Conservation (phyloP, 2,888 invertebrate species). For the Mesoligia furuncula region DNA sequence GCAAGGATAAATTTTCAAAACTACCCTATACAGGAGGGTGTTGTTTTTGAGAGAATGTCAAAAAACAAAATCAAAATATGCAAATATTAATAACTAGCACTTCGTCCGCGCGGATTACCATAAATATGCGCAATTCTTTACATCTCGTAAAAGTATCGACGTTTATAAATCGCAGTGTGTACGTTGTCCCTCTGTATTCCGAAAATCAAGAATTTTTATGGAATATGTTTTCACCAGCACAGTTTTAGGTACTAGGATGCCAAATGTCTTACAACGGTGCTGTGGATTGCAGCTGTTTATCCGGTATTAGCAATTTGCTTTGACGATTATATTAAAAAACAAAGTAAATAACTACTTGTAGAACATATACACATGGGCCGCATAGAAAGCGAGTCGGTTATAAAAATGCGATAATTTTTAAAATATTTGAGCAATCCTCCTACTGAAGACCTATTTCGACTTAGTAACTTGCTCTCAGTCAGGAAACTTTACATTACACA, state of each 20-base stretch:
- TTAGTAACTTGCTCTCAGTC: too few relatives aligned
- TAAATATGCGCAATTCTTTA: not conserved
- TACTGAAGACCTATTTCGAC: too few relatives aligned
- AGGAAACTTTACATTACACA: too few relatives aligned
- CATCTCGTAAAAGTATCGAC: not conserved
- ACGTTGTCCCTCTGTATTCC: not conserved
- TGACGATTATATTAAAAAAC: not conserved
- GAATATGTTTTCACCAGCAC: not conserved
- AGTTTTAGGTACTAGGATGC: not conserved
- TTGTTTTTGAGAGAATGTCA: not conserved
- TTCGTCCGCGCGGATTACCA: not conserved
- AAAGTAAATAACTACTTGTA: not conserved
- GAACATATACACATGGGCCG: not conserved
- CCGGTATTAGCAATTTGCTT: not conserved
- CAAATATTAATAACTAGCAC: not conserved
- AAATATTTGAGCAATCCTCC: too few relatives aligned
- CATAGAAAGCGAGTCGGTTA: not conserved
- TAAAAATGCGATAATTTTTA: too few relatives aligned
- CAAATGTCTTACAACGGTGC: not conserved
- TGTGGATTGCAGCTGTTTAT: not conserved
- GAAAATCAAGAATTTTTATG: not conserved
- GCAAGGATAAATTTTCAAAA: not conserved
- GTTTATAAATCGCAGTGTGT: conserved; percentile 10
- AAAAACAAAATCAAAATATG: not conserved
- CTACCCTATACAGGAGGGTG: not conserved